phyloP scores from a whole-genome alignment of 1,140 invertebrate species.

The Aphelinus atriplicis region DNA sequence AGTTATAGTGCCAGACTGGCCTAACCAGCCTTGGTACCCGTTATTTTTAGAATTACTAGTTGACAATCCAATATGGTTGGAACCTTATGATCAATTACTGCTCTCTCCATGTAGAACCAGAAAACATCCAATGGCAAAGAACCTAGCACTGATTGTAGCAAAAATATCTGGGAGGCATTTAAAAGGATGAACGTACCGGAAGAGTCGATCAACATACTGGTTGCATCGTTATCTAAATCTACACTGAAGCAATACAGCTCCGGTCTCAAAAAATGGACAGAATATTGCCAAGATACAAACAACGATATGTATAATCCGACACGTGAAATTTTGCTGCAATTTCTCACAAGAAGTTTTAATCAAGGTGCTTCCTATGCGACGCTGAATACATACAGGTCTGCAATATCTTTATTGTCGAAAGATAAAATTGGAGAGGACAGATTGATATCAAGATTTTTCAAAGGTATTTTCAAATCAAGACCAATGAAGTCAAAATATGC shows the following conservation, averaged over 20 bases:
- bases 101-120: conserved; percentile 37
- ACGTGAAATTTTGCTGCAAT: conserved; percentile 6
- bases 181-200: conserved; percentile 1
- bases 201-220: conserved; percentile 12
- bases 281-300: conserved; percentile 10
- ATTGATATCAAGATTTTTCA: neutral
- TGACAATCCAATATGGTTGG: conserved; percentile 28
- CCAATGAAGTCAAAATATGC: conserved; percentile 11
- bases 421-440: conserved; percentile 6
- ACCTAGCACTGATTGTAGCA: conserved; percentile 15
- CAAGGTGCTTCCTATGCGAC: conserved; percentile 41
- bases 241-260: conserved; percentile 29
- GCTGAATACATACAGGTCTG: conserved; percentile 42
- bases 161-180: conserved; percentile 28
- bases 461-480: neutral
- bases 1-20: conserved; percentile 33
- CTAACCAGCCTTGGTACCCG: conserved; percentile 36
- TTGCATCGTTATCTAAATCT: conserved; percentile 22
- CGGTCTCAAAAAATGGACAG: conserved; percentile 18
- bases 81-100: conserved; percentile 33
- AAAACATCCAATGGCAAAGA: conserved; percentile 13
- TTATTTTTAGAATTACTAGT: conserved; percentile 23
- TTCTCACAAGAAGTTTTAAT: conserved; percentile 31
- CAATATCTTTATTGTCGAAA: conserved; percentile 38
- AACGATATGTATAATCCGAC: conserved; percentile 1